Evolutionary conservation across 2,113 vertebrate genomes (phyloP), one percentile per base, ranked within the genome.

Genomic region (Collichthys lucidus): DNA sequence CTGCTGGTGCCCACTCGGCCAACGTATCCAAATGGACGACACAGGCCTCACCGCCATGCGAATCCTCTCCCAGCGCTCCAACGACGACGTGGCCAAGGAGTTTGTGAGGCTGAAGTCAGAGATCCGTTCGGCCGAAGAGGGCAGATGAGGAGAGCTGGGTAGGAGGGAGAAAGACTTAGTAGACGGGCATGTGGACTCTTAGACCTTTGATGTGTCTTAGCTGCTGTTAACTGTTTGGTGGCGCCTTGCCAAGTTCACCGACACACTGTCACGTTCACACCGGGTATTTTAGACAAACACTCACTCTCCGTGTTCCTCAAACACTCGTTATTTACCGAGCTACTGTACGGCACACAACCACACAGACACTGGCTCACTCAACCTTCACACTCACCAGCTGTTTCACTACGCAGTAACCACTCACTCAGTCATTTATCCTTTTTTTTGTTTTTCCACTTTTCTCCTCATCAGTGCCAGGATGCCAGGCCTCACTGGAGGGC

Each of bases 101-200:
- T 99, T 99, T 9, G 98, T 99, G 31, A 96, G 96, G 90, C 95
- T 99, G 79, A 99, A 99, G 88, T 99, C 98, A 0, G 98, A 99
- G 79, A 97, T 95, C 0, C 97, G 98, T 24, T 99, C 97, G 2
- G 93, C 93, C 0, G 98, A 99, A 89, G 98, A 99, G 90, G 97
- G 96, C 71, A 98, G 97, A 92, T 99, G 96, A 96, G 88, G 56
- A 62, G 42, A 52, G 64, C 22, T 11, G 4, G 47, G 50, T 53
- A 52, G 4, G 40, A 49, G 19, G 44, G 1, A 15, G 16, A 3
- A 6, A 29, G 22, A 49, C 11, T 63, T 76, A 4, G 0, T 60
- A 29, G 24, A 49, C 26, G 46, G 55, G 44, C 46, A 42, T 22
- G 53, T 84, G 26, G 53, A 70, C 47, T 79, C 60, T 79, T 29